These are phyloP conservation scores for Brachyopa scutellaris DNA, from an alignment of 2,888 invertebrate genomes.

Conservation along the genomic window DNA sequence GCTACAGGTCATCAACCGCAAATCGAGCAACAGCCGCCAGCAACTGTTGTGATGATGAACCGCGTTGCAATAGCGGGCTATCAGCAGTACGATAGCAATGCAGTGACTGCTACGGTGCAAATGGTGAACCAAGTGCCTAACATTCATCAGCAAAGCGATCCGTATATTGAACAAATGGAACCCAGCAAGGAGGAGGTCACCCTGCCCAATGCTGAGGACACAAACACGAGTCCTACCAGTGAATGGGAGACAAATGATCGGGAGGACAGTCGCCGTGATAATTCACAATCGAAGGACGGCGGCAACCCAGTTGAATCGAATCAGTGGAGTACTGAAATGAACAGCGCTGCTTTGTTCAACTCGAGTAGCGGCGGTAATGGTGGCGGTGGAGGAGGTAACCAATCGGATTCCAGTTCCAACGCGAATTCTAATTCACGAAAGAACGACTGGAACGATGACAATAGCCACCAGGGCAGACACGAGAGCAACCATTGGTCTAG, in stretches of 20 bases:
- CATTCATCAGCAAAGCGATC: constrained; percentile 41
- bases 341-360: constrained; percentile 75
- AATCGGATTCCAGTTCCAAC: constrained; percentile 73
- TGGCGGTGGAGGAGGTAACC: constrained; percentile 71
- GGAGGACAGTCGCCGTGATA: constrained; percentile 52
- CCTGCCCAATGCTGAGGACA: constrained; percentile 40
- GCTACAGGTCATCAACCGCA: constrained; percentile 45
- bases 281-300: constrained; percentile 44
- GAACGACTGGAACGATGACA: constrained; percentile 62
- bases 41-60: constrained; percentile 62
- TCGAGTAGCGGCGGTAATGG: constrained; percentile 73
- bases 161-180: constrained; percentile 51
- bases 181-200: constrained; percentile 42
- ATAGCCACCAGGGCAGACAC: constrained; percentile 54
- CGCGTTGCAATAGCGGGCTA: constrained; percentile 56
- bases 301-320: constrained; percentile 72
- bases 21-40: constrained; percentile 46
- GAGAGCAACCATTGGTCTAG: constrained; percentile 74
- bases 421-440: constrained; percentile 76
- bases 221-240: constrained; percentile 45
- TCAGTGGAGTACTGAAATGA: constrained; percentile 80
- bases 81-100: constrained; percentile 50
- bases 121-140: constrained; percentile 45
- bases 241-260: constrained; percentile 58
- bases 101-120: constrained; percentile 42